Evolutionary conservation across 2,888 invertebrate species (phyloP).

Genomic region (Danaus chrysippus): DNA sequence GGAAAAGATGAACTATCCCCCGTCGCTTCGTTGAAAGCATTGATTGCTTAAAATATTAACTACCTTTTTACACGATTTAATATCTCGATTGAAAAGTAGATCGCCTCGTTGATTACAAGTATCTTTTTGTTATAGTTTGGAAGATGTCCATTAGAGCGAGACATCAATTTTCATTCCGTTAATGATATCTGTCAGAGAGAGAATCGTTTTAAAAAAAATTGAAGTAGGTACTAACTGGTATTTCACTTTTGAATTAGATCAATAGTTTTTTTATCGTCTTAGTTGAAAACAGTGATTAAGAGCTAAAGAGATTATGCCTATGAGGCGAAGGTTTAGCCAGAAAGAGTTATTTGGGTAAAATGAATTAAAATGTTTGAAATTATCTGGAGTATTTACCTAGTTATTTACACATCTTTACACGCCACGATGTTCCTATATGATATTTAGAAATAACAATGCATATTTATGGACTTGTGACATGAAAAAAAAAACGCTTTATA

Average conservation of each 20-base stretch:
- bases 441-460: too few species aligned
- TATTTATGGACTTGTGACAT: too few species aligned
- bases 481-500: too few species aligned
- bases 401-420: too few species aligned
- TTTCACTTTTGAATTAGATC: slow-evolving; percentile 13
- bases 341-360: too few species aligned
- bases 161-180: slow-evolving; percentile 49
- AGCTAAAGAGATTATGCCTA: too few species aligned
- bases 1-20: slow-evolving; percentile 50
- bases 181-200: slow-evolving; percentile 51
- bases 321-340: too few species aligned
- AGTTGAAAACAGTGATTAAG: too few species aligned
- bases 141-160: slow-evolving; percentile 54
- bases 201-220: slow-evolving; percentile 51
- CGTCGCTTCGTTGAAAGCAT: slow-evolving; percentile 55
- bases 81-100: slow-evolving; percentile 72
- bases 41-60: slow-evolving; percentile 67
- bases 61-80: slow-evolving; percentile 67
- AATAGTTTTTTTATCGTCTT: not conserved
- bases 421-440: too few species aligned
- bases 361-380: too few species aligned
- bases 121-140: slow-evolving; percentile 70
- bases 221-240: slow-evolving; percentile 45
- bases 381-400: too few species aligned
- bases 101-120: slow-evolving; percentile 71